phyloP scores from a whole-genome alignment of 1,140 invertebrate species.

The Ceratosolen fusciceps region DNA sequence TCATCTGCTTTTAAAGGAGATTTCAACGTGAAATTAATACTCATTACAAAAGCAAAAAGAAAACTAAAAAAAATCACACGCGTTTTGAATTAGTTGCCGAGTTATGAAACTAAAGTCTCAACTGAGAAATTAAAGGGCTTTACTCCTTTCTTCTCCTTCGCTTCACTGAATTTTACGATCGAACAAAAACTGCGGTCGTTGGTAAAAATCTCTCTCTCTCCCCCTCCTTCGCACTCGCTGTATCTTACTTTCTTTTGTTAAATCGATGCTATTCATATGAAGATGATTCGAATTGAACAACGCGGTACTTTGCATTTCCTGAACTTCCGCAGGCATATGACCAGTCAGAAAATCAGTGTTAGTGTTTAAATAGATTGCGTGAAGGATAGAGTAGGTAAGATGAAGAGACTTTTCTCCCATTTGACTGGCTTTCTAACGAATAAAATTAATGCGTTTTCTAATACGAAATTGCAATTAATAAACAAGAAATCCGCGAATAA shows the following conservation, averaged over 20 bases:
- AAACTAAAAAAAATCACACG: background rate
- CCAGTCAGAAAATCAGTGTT: background rate
- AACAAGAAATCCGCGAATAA: no score
- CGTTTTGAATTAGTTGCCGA: background rate
- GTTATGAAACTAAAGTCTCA: background rate
- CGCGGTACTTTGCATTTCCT: background rate
- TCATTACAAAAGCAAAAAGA: background rate
- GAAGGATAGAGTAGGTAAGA: background rate
- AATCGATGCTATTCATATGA: background rate
- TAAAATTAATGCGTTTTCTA: conserved; percentile 59
- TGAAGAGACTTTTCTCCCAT: conserved; percentile 55
- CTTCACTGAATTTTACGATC: conserved; percentile 23
- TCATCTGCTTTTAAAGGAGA: no score
- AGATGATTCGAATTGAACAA: background rate
- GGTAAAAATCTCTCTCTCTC: conserved; percentile 1
- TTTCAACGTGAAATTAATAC: no score
- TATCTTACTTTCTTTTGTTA: background rate
- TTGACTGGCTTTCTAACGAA: conserved; percentile 52
- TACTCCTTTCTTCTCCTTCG: conserved; percentile 1
- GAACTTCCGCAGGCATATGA: background rate
- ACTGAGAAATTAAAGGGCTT: conserved; percentile 33
- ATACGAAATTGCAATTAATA: no score
- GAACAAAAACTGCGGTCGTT: conserved; percentile 11
- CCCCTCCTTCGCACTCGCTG: background rate
- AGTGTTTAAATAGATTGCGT: background rate